Evolutionary conservation across 2,888 invertebrate species (phyloP), one percentile per base, ranked within the genome.

Genomic region (Caenorhabditis afra): DNA sequence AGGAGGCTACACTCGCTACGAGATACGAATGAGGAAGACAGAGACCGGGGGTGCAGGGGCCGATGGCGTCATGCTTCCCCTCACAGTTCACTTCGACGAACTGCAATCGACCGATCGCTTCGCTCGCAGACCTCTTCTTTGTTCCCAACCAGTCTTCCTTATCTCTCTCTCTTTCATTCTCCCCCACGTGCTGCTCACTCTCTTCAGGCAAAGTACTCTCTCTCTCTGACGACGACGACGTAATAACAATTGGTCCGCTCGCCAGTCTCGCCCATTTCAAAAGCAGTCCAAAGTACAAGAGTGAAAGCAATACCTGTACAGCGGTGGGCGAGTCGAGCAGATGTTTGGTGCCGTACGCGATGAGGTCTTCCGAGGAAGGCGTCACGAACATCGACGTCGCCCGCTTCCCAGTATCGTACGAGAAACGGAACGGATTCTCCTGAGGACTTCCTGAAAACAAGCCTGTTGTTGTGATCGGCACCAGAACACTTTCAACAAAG

Each of bases 291-390:
- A 75, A 75, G 66, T 75, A 66, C 66, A 47, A 23, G 10, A 61
- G 50, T 23, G 50, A 66, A 75, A 75, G 35, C 22, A 35, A 62
- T 61, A 83, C 83, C 79, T 83, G 83, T 55, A 83, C 77, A 55
- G 83, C 81, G 14, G 83, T 83, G n/a, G 83, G 83, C 39, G 83
- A 83, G 52, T 83, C 83, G 41, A 79, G 75, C 61, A 78, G 70
- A 70, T 70, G 70, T 62, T 49, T 59, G 53, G 68, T 70, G 22
- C 70, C 70, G 74, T 70, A 79, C 12, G 68, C 75, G 29, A 70
- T 70, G 35, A 79, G 70, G 23, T 79, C 79, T 66, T 79, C 79
- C 3, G 79, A 75, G 53, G 79, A 79, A 53, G 79, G 64, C 59
- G 74, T 79, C 49, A 75, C 75, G 61, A 75, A 66, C 79, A 79